Conservation (phyloP, 2,797 vertebrate species). For the Strix occidentalis region DNA sequence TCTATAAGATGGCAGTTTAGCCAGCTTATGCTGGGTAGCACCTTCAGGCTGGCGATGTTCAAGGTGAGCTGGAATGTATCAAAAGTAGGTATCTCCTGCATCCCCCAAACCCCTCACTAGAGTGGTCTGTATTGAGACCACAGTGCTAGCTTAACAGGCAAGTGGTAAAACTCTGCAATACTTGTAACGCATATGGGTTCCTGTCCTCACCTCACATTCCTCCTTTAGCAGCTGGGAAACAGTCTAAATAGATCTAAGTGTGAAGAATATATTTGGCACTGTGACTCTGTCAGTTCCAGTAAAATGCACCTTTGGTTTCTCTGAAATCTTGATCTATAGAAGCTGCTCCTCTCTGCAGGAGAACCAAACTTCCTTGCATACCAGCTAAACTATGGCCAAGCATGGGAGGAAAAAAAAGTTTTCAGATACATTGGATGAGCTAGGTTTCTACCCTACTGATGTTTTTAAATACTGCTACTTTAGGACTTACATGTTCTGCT, state of each 20-base stretch:
- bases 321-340: not conserved
- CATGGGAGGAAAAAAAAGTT: not conserved
- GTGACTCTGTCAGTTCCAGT: not conserved
- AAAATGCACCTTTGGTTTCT: not conserved
- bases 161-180: not conserved
- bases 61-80: not conserved
- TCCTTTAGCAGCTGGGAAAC: not conserved
- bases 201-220: not conserved
- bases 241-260: not conserved
- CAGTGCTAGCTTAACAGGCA: not conserved
- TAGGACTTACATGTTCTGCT: conserved; percentile 28
- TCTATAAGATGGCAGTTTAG: not conserved
- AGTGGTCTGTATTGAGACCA: not conserved
- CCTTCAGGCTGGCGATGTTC: not conserved
- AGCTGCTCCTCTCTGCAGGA: not conserved
- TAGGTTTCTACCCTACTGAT: not conserved
- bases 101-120: not conserved
- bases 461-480: conserved; percentile 24
- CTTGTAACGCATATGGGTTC: not conserved
- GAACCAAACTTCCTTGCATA: not conserved
- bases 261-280: not conserved
- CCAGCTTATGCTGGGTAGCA: not conserved
- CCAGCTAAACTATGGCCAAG: not conserved
- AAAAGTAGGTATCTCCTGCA: not conserved
- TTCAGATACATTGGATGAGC: not conserved